Percentiles rank a stretch among this genome's conserved stretches.
These are phyloP conservation scores for Allobates femoralis DNA, from an alignment of 2,797 vertebrate genomes.

Conservation along the genomic window DNA sequence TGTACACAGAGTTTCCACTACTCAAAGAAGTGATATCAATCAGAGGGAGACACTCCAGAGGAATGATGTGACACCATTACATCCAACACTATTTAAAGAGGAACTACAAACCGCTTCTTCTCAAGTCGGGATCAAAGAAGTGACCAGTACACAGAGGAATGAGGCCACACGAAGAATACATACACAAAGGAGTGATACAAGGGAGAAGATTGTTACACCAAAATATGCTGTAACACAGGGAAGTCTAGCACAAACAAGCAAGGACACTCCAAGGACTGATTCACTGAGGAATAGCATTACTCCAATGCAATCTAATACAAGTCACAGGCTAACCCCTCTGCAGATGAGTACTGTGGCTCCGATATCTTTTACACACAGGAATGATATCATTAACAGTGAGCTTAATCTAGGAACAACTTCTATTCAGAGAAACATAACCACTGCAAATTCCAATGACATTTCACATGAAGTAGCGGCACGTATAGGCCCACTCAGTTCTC, in stretches of 20 bases:
- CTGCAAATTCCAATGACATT: not conserved
- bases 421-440: not conserved
- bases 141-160: not conserved
- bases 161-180: not conserved
- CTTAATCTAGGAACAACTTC: not conserved
- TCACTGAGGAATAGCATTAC: conserved; percentile 18
- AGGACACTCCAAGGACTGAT: conserved; percentile 12
- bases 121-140: not conserved
- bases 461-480: too few species aligned
- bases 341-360: not conserved
- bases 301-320: not conserved
- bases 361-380: not conserved
- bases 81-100: not conserved
- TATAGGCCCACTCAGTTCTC: not conserved
- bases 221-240: conserved; percentile 16
- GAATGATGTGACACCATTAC: conserved; percentile 6
- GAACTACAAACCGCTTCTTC: not conserved
- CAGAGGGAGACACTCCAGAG: conserved; percentile 7
- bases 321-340: not conserved
- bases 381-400: conserved; percentile 12
- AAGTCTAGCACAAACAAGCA: conserved; percentile 18
- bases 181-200: conserved; percentile 16
- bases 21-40: not conserved
- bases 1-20: conserved; percentile 1
- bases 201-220: not conserved